These are phyloP conservation scores for Echinops telfairi DNA, from an alignment of 2,113 vertebrate genomes.

Conservation along the genomic window DNA sequence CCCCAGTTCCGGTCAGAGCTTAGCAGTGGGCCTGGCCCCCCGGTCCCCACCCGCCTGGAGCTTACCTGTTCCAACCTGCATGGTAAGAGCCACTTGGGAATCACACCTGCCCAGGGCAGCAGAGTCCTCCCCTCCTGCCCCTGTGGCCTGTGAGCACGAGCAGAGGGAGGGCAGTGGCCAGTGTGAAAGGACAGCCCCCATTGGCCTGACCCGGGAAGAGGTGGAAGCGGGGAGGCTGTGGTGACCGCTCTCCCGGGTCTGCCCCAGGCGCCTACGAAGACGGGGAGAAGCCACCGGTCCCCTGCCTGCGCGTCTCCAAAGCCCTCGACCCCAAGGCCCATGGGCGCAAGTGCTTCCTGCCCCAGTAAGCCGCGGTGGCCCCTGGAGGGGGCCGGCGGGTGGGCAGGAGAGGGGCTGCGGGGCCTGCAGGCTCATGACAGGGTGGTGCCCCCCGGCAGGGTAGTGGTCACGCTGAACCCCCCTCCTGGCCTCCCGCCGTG, in stretches of 20 bases:
- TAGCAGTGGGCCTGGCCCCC: conserved; percentile 85
- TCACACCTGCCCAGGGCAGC: not conserved
- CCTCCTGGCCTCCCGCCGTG: conserved; percentile 77
- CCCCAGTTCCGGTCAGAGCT: conserved; percentile 90
- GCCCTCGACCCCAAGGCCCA: conserved; percentile 84
- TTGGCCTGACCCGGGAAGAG: not conserved
- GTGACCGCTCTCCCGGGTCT: not conserved
- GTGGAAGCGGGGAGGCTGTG: not conserved
- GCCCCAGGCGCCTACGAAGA: conserved; percentile 91
- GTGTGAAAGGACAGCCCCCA: too few relatives aligned
- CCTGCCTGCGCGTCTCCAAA: conserved; percentile 92
- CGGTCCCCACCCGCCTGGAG: conserved; percentile 88
- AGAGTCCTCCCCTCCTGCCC: not conserved
- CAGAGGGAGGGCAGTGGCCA: not conserved
- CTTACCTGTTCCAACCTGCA: conserved; percentile 92
- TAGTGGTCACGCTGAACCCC: conserved; percentile 85
- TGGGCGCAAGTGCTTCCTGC: conserved; percentile 83
- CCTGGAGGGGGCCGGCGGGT: not conserved
- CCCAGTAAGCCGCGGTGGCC: conserved; percentile 87
- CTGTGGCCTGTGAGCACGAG: too few relatives aligned
- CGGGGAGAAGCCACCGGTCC: conserved; percentile 90
- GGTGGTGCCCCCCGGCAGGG: conserved; percentile 75
- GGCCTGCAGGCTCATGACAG: conserved; percentile 29
- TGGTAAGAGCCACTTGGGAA: conserved; percentile 83
- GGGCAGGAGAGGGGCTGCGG: not conserved